Evolutionary conservation across 1,140 invertebrate species (phyloP), one percentile per base, ranked within the genome.

Genomic region (Trichonephila clavipes): DNA sequence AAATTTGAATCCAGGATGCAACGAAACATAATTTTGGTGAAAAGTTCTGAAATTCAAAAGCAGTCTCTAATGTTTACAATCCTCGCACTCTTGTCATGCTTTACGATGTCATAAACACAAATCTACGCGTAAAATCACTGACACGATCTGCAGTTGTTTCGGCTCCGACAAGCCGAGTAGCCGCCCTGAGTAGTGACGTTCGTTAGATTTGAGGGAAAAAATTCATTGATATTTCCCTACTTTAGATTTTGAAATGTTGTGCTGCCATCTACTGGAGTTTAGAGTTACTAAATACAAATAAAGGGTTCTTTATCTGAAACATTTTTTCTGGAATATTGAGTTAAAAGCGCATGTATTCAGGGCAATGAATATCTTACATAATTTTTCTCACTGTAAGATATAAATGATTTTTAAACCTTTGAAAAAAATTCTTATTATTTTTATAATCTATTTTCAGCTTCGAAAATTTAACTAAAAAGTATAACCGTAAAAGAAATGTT

Each of bases 131-230:
- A 62, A 88, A 88, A 88, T 62, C 21, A 34, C 61, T 62, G 83
- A 64, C 86, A 88, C 44, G 61, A 64, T 88, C 62, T 66, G 28
- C 86, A 64, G 61, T 34, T 88, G 62, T 34, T 88, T 21, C 62
- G 40, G 34, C 34, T 66, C 18, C 82, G 28, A 58, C 82, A 51
- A 51, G 82, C 82, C 85, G 86, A 34, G 62, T 40, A 64, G 59
- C 86, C 86, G 59, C 86, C 34, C 86, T 64, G 16, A 21, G 82
- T 24, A 83, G 86, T 88, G 86, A 88, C 86, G 86, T 88, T 88
- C 34, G 59, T 64, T 40, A 61, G 82, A 85, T 85, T 61, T 61
- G 40, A 58, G 24, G 19, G 3, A 69, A 88, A 88, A 88, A 88
- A 21, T 64, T 88, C 86, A 88, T 88, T 88, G 86, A 88, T 64